Base-by-base conservation (phyloP, 2,888 invertebrate genomes). In the Brenthis daphne region DNA sequence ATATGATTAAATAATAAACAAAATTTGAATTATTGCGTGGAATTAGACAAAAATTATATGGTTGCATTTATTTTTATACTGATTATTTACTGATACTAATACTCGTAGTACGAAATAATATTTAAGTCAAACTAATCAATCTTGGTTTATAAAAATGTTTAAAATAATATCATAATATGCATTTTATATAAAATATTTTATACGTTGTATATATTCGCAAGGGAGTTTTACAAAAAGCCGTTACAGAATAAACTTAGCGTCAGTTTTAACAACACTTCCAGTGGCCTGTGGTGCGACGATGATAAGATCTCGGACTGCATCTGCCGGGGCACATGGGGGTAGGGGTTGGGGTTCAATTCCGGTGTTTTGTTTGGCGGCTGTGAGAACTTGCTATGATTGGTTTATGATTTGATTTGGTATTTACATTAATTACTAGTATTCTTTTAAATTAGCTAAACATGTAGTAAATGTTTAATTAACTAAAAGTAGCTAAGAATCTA, bases 261-360 rank as follows among this genome's bases (percentile, higher is more conserved):
- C 82, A 83, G 82, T 83, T 83, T 82, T 77, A 85, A 83, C 84
- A 88, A 85, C 86, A 88, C 87, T 85, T 82, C 83, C 85, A 82
- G 80, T 80, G 82, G 86, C 89, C 90, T 84, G 90, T 83, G 86
- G 89, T 80, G 87, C 84, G 87, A 88, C 80, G 87, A 86, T 89
- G 92, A 92, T 92, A 92, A 89, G 85, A 92, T 92, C 92, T 87
- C 76, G 71, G 72, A 84, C 82, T 87, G 87, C 91, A 91, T 92
- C 92, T 92, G 92, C 89, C 86, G 79, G 80, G 77, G 79, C 74
- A 70, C 75, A 77, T 73, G 74, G 75, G 78, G 78, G 78, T 76
- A 78, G 82, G 84, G 87, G 86, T 83, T 82, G 85, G 85, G 89
- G 87, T 87, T 88, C 84, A 77, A 86, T 85, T 89, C 87, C 88